A percentile compares a stretch with the other conserved stretches of the same genome.
These are phyloP conservation scores for Chauna torquata DNA, from an alignment of 2,113 vertebrate genomes.

Conservation along the genomic window DNA sequence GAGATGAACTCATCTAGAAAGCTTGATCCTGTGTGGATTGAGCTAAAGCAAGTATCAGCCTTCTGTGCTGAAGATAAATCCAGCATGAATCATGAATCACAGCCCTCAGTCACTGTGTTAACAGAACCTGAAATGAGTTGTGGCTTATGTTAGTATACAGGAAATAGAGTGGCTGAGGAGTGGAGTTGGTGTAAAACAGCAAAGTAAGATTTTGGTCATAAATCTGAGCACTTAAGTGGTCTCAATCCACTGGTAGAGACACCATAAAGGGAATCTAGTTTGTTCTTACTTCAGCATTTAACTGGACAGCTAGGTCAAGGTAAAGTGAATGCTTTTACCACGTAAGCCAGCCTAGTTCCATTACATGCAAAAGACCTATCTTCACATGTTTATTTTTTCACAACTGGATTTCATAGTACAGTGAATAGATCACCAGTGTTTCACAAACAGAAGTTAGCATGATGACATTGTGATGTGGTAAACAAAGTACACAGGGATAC, in stretches of 20 bases:
- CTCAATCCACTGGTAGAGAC: background rate
- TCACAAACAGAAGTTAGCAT: background rate
- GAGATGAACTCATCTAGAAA: background rate
- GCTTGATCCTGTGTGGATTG: background rate
- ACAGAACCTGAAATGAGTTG: background rate
- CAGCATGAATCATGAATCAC: background rate
- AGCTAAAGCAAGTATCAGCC: background rate
- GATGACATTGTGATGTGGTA: background rate
- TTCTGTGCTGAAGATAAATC: background rate
- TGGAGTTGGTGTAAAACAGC: background rate
- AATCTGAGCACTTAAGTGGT: background rate
- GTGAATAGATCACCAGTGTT: background rate
- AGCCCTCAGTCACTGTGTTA: background rate
- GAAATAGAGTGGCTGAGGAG: background rate
- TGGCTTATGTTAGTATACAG: background rate
- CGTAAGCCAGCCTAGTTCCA: background rate
- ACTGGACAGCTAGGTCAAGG: background rate
- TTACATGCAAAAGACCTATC: background rate
- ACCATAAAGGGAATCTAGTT: background rate
- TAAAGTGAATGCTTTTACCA: background rate
- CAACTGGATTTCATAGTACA: background rate
- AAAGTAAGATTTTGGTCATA: background rate
- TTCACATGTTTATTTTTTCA: rapidly evolving
- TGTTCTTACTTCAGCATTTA: background rate
- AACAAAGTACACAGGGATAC: background rate